Evolutionary conservation across 2,888 invertebrate genomes (phyloP), one percentile per base, ranked within the genome.

Genomic region (Drosophila niveifrons): DNA sequence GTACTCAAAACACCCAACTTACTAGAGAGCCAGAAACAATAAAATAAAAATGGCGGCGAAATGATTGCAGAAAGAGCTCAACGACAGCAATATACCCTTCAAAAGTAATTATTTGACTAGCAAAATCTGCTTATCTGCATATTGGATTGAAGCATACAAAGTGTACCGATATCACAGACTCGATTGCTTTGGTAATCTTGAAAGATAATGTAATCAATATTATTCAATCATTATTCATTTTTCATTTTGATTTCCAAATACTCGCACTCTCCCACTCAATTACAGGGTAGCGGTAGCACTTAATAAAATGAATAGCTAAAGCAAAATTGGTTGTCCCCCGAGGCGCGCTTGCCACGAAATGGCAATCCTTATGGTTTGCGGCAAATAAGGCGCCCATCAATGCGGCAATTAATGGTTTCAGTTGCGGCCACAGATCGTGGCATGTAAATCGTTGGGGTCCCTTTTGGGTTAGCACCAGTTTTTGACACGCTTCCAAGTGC

Each of bases 401-500:
- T 78, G 77, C 75, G 80, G 67, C 80, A 78, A 78, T 78, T 78
- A 78, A 75, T 47, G 75, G 44, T 47, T 57, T 18, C 73, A 48
- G 56, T 17, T 11, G 29, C 50, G 36, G 71, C 15, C 52, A 8
- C 29, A 46, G 65, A 52, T 65, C 46, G 59, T 28, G 43, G 50
- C 52, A 58, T 13, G 43, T 13, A 39, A 52, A 65, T 58, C 17
- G 47, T n/a, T 34, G 1, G 28, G 43, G 39, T 18, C 13, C n/a
- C 43, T 15, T n/a, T 18, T 31, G 47, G 52, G 47, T 28, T 48
- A 53, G 61, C 47, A 55, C 59, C 59, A 74, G 77, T 47, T 86
- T 85, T 82, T 82, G 88, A 86, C 82, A 83, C 83, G 83, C 69
- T 80, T 72, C 72, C 72, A 72, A 78, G 78, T 79, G 75, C 47